A percentile compares a stretch with the other conserved stretches of the same genome.
These are phyloP conservation scores for Lithobates sylvaticus DNA, from an alignment of 2,797 vertebrate genomes.

Conservation along the genomic window DNA sequence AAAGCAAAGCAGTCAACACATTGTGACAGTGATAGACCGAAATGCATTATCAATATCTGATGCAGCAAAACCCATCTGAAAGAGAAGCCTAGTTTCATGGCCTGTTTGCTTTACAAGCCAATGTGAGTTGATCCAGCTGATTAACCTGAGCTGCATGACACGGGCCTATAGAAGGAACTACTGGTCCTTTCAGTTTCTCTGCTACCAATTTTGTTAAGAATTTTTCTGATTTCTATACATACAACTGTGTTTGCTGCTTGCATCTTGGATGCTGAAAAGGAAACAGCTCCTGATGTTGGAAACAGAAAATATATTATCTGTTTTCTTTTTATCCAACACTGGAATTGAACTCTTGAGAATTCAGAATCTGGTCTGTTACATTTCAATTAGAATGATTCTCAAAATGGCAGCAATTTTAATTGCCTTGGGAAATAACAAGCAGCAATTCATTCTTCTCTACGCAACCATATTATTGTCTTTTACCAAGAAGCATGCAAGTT, in stretches of 20 bases:
- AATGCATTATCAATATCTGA: constrained; percentile 46
- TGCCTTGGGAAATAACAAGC: constrained; percentile 24
- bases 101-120: constrained; percentile 50
- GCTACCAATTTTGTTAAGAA: constrained; percentile 19
- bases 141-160: constrained; percentile 56
- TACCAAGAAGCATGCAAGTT: not conserved
- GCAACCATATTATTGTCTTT: not conserved
- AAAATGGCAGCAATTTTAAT: constrained; percentile 38
- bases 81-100: constrained; percentile 38
- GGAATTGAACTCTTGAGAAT: constrained; percentile 10
- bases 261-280: constrained; percentile 30
- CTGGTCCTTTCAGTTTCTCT: constrained; percentile 48
- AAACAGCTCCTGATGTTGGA: constrained; percentile 43
- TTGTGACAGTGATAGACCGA: constrained; percentile 2
- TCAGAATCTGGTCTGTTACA: constrained; percentile 17
- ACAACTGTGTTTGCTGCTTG: constrained; percentile 17
- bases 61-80: constrained; percentile 31
- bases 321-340: constrained; percentile 48
- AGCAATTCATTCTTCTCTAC: constrained; percentile 14
- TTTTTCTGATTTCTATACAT: constrained; percentile 12
- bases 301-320: constrained; percentile 44
- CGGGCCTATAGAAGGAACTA: constrained; percentile 41
- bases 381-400: constrained; percentile 42
- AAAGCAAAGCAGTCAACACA: constrained; percentile 11
- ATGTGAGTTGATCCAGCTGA: constrained; percentile 51